Evolutionary conservation across 2,113 vertebrate species (phyloP), one percentile per base, ranked within the genome.

Genomic region (Motacilla tschutschensis): DNA sequence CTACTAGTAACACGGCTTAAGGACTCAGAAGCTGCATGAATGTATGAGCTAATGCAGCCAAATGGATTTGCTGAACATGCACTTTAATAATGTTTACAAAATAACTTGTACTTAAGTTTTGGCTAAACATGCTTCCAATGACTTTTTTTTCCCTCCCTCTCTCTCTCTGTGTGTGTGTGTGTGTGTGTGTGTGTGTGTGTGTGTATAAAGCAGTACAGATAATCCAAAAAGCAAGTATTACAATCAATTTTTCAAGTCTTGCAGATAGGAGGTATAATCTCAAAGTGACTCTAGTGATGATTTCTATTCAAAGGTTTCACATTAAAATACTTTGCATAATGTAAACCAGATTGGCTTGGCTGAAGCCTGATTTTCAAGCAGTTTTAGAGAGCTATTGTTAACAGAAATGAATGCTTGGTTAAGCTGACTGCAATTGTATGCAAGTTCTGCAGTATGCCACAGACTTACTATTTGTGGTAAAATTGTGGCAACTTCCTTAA

Each of bases 381-480:
- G 26, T 78, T 90, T 93, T 73, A 91, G 60, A 70, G 38, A 84
- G n/a, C 67, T 91, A 84, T 95, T 97, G 89, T 96, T 94, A 95
- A 88, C 67, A 89, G 86, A 89, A 94, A 93, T 53, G 67, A 91
- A 87, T 79, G 60, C 73, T 95, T 91, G 86, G 78, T 91, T 89
- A 85, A 89, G 78, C 71, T 94, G 89, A 85, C 2, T 18, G 58
- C 95, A 95, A 95, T 93, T 95, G 91, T 96, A 96, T 96, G 92
- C 93, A 96, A 96, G 95, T 95, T 95, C 92, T 90, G 88, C 69
- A 93, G 71, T 74, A 87, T 93, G 79, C 91, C 96, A 95, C 89
- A 95, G 90, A 66, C 79, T 95, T 92, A 83, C 71, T 94, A 76
- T 93, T 96, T 95, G 96, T 92, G 96, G 95, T 95, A 89, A 94